Conservation (phyloP, 1,140 invertebrate genomes). For the Meteorus sp. region DNA sequence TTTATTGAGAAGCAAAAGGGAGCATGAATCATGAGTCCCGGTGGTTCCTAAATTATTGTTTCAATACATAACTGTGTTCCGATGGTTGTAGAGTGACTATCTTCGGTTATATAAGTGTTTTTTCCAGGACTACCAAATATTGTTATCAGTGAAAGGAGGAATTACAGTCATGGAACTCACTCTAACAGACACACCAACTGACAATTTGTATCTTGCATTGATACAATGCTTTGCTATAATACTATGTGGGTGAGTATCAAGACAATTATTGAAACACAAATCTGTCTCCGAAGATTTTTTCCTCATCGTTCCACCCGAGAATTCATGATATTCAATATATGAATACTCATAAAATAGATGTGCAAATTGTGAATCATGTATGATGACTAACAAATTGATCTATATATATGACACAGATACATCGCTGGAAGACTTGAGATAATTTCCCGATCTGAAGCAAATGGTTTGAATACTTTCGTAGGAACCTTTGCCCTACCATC, state of each 20-base stretch:
- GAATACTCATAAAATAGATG: neutral
- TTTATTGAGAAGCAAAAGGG: too few species aligned
- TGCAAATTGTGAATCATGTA: neutral
- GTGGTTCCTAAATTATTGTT: too few species aligned
- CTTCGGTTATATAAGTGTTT: too few species aligned
- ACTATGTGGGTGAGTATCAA: constrained; percentile 73
- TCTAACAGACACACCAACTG: constrained; percentile 59
- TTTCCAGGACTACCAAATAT: too few species aligned
- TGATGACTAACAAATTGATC: too few species aligned
- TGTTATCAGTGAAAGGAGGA: neutral
- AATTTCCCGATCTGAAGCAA: constrained; percentile 83
- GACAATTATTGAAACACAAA: constrained; percentile 7
- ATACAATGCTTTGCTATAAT: constrained; percentile 92
- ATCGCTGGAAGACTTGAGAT: constrained; percentile 83
- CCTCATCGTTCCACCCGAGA: neutral
- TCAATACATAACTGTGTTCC: too few species aligned
- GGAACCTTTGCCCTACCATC: constrained; percentile 91
- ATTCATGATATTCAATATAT: neutral
- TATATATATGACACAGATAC: constrained; percentile 76
- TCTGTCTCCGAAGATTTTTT: constrained; percentile 12
- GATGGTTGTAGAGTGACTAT: too few species aligned
- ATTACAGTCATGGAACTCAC: constrained; percentile 17
- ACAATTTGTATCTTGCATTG: constrained; percentile 86
- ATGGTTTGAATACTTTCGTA: constrained; percentile 90
- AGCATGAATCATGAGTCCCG: too few species aligned